phyloP scores from a whole-genome alignment of 2,888 invertebrate genomes.

The Drosophila conformis region DNA sequence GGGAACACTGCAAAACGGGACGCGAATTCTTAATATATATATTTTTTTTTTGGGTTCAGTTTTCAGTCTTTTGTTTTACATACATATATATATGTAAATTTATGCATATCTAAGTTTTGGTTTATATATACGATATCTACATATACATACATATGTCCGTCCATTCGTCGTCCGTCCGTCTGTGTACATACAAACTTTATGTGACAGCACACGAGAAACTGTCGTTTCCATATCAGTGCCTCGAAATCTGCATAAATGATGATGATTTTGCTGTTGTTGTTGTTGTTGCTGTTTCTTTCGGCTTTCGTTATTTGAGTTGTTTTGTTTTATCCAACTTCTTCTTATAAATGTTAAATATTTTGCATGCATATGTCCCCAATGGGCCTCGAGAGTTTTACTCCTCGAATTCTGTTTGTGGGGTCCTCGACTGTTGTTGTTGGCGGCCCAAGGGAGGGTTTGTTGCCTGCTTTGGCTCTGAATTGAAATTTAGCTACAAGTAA shows the following conservation, averaged over 20 bases:
- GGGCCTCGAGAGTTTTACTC: constrained; percentile 28
- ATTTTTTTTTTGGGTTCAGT: constrained; percentile 27
- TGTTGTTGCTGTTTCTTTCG: constrained; percentile 25
- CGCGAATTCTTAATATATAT: constrained; percentile 14
- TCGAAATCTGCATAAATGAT: constrained; percentile 79
- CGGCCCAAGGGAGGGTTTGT: constrained; percentile 55
- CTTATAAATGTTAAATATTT: constrained; percentile 66
- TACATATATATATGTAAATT: constrained; percentile 64
- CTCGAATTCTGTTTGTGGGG: constrained; percentile 25
- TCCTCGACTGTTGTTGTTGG: constrained; percentile 17
- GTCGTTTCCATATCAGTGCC: constrained; percentile 71
- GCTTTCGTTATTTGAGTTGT: constrained; percentile 66
- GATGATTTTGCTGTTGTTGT: constrained; percentile 63
- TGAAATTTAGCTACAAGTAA: constrained; percentile 45
- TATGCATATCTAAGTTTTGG: constrained; percentile 68
- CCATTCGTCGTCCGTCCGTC: constrained; percentile 17
- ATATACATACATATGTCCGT: constrained; percentile 19
- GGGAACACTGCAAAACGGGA: constrained; percentile 31
- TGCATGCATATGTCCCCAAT: constrained; percentile 50
- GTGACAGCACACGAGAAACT: constrained; percentile 32
- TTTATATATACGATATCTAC: constrained; percentile 14
- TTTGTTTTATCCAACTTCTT: constrained; percentile 52
- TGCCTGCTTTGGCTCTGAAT: constrained; percentile 34
- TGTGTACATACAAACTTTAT: constrained; percentile 23
- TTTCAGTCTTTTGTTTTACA: constrained; percentile 50